phyloP scores from a whole-genome alignment of 92 coral and sea anemone species.

The Palythoa heliodiscus region DNA sequence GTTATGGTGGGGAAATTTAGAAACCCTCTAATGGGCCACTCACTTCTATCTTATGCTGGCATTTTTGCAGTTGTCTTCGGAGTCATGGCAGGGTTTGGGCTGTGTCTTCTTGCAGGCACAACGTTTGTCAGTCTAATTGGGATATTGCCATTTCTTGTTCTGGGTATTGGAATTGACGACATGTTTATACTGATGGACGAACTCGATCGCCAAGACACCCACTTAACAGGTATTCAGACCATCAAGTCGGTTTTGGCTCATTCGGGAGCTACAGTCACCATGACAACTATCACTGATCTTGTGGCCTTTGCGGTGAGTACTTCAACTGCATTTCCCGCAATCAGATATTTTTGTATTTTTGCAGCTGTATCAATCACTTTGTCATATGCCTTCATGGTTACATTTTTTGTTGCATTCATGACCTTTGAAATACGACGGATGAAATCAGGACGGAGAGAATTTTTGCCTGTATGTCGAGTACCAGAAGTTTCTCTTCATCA shows the following conservation, averaged over 20 bases:
- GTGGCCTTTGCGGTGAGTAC: constrained; percentile 90
- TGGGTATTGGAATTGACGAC: constrained; percentile 80
- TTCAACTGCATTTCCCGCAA: constrained; percentile 75
- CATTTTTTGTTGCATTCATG: constrained; percentile 71
- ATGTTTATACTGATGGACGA: constrained; percentile 87
- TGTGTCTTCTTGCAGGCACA: constrained; percentile 56
- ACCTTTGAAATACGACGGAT: constrained; percentile 72
- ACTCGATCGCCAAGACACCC: constrained; percentile 61
- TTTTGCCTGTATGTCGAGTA: constrained; percentile 49
- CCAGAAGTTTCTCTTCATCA: constrained; percentile 42
- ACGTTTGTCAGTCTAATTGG: constrained; percentile 80
- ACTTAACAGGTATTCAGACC: constrained; percentile 50
- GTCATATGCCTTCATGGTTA: constrained; percentile 62
- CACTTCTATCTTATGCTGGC: constrained; percentile 62
- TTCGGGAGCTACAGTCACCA: constrained; percentile 88
- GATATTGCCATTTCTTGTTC: constrained; percentile 72
- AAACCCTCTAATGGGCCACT: constrained; percentile 71
- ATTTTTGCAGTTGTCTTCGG: constrained; percentile 77
- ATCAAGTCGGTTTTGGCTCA: constrained; percentile 69
- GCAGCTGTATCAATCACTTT: constrained; percentile 67
- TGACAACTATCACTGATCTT: constrained; percentile 88
- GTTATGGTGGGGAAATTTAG: constrained; percentile 63
- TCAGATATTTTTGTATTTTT: constrained; percentile 71
- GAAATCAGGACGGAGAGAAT: constrained; percentile 68
- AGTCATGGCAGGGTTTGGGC: constrained; percentile 73